phyloP scores from a whole-genome alignment of 2,797 vertebrate species.

The Parotocinclus haroldoi region DNA sequence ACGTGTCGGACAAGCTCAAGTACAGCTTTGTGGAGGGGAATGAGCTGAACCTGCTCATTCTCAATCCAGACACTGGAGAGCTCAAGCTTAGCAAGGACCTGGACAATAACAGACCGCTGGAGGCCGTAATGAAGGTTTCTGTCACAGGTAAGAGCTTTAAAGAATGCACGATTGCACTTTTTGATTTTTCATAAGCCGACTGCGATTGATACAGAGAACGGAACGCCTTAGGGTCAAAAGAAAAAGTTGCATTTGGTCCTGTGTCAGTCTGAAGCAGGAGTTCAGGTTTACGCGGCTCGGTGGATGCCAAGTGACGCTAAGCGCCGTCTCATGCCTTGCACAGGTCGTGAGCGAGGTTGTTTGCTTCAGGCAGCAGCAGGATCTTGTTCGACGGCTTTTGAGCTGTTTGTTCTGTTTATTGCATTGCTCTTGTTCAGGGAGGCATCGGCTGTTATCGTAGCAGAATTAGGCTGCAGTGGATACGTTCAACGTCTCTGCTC shows the following conservation, averaged over 20 bases:
- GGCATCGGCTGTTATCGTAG: slow-evolving; percentile 1
- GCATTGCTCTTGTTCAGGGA: slow-evolving; percentile 21
- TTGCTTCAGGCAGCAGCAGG: slow-evolving; percentile 61
- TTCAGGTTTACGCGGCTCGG: too few relatives aligned
- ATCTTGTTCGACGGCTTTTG: slow-evolving; percentile 70
- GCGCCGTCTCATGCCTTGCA: too few relatives aligned
- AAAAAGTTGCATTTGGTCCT: too few relatives aligned
- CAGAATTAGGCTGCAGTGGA: background rate
- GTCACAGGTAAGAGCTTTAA: slow-evolving; percentile 82
- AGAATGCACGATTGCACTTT: background rate
- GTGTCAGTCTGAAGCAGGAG: too few relatives aligned
- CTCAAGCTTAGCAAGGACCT: slow-evolving; percentile 87
- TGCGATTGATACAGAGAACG: background rate
- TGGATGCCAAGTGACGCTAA: too few relatives aligned
- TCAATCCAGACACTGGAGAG: slow-evolving; percentile 86
- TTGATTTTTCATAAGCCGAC: too few relatives aligned
- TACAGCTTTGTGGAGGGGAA: slow-evolving; percentile 92
- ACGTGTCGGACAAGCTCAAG: slow-evolving; percentile 87
- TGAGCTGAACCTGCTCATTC: slow-evolving; percentile 83
- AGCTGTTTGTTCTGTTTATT: slow-evolving; percentile 46
- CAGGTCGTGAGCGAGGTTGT: background rate
- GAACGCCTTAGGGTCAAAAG: too few relatives aligned
- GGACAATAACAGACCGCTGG: slow-evolving; percentile 91
- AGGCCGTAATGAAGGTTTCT: slow-evolving; percentile 91
- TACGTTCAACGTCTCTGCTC: too few relatives aligned